These are phyloP conservation scores for Gonatopus flavifemur DNA, from an alignment of 1,140 invertebrate species.

Conservation along the genomic window DNA sequence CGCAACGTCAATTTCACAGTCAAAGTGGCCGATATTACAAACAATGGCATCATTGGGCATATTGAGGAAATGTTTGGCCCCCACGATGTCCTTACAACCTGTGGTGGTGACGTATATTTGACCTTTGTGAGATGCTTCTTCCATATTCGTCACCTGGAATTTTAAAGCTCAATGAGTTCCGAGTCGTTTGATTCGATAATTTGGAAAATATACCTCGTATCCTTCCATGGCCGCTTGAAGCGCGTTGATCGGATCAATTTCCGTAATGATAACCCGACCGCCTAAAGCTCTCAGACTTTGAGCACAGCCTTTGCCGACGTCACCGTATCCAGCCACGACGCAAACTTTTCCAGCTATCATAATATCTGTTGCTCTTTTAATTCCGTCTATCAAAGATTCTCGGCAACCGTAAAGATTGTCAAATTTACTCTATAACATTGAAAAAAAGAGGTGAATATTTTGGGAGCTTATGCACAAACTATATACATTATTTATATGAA, in stretches of 20 bases:
- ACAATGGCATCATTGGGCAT: slow-evolving; percentile 98
- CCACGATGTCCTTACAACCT: slow-evolving; percentile 94
- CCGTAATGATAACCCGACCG: slow-evolving; percentile 93
- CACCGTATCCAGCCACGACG: slow-evolving; percentile 97
- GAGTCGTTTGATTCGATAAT: neutral
- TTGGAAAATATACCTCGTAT: slow-evolving; percentile 65
- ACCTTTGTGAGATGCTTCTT: slow-evolving; percentile 88
- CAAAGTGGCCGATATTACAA: slow-evolving; percentile 99
- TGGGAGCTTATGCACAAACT: neutral
- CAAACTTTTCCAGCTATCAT: slow-evolving; percentile 99
- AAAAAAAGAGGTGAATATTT: neutral
- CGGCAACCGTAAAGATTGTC: slow-evolving; percentile 99
- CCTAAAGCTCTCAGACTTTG: slow-evolving; percentile 94
- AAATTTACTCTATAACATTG: slow-evolving; percentile 96
- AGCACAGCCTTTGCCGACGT: slow-evolving; percentile 99
- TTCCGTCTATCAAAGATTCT: slow-evolving; percentile 97
- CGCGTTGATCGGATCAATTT: slow-evolving; percentile 99
- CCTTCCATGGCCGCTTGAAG: slow-evolving; percentile 99
- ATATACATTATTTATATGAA: no score
- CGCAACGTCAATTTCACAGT: slow-evolving; percentile 94
- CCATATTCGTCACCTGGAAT: slow-evolving; percentile 90
- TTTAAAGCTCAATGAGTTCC: neutral
- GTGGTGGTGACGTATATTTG: slow-evolving; percentile 98
- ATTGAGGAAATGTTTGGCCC: slow-evolving; percentile 80
- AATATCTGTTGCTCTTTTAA: slow-evolving; percentile 97